Evolutionary conservation across 2,113 vertebrate species (phyloP).

Genomic region (Laterallus jamaicensis): DNA sequence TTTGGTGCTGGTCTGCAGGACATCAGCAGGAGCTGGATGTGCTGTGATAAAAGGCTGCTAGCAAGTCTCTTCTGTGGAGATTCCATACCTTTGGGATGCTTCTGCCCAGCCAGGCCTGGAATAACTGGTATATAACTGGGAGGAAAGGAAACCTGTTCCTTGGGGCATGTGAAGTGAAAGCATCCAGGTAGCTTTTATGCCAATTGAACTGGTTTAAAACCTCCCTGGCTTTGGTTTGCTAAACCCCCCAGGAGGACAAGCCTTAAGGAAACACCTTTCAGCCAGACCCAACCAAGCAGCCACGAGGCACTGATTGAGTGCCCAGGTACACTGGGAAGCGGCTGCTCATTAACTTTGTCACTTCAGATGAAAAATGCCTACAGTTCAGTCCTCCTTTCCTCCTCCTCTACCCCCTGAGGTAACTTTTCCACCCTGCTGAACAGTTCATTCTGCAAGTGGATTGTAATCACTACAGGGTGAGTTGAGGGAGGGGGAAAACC

Average conservation of each 20-base stretch:
- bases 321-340: neutral
- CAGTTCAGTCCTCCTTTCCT: neutral
- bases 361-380: neutral
- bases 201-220: constrained; percentile 6
- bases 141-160: neutral
- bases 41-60: neutral
- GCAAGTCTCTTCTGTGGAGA: neutral
- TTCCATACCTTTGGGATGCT: neutral
- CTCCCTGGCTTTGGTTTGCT: neutral
- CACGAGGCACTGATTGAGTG: neutral
- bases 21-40: neutral
- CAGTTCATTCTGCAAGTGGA: neutral
- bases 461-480: neutral
- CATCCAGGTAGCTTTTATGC: neutral
- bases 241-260: neutral
- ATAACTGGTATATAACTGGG: neutral
- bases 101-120: neutral
- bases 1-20: neutral
- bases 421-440: neutral
- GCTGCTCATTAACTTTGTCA: neutral
- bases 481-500: neutral
- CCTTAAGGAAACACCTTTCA: neutral
- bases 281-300: neutral
- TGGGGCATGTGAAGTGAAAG: neutral
- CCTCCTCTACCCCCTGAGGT: neutral